Conservation (phyloP, 1,140 invertebrate genomes). For the Agraylea sexmaculata region DNA sequence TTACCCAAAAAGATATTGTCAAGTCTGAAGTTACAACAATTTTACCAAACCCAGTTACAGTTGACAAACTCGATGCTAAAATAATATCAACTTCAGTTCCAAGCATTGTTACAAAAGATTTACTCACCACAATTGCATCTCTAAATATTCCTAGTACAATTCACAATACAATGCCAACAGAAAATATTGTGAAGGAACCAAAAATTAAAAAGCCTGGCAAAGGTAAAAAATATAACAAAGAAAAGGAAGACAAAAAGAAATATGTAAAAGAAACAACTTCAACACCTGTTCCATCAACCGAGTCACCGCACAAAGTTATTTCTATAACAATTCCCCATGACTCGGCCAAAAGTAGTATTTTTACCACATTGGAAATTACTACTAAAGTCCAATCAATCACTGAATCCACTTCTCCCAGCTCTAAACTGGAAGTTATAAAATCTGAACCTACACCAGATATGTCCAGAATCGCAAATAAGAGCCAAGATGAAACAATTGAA, state of each 20-base stretch:
- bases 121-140: conserved; percentile 4
- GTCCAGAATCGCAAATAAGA: background rate
- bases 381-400: conserved; percentile 23
- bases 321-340: conserved; percentile 29
- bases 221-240: conserved; percentile 20
- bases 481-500: background rate
- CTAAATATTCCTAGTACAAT: conserved; percentile 6
- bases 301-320: conserved; percentile 30
- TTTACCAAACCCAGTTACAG: background rate
- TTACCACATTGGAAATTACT: conserved; percentile 28
- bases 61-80: background rate
- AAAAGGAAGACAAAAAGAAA: conserved; percentile 22
- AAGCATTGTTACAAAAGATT: background rate
- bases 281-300: conserved; percentile 19
- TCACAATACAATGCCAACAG: conserved; percentile 2
- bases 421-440: background rate
- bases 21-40: too few relatives aligned
- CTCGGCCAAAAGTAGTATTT: conserved; percentile 21
- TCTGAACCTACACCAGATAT: too few relatives aligned
- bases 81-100: background rate
- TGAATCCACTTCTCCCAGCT: background rate
- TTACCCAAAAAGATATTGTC: too few relatives aligned
- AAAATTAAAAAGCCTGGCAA: conserved; percentile 16
- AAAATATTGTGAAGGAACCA: conserved; percentile 1
- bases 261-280: conserved; percentile 16